phyloP scores from a whole-genome alignment of 2,113 vertebrate species.

The Hyperoodon ampullatus region DNA sequence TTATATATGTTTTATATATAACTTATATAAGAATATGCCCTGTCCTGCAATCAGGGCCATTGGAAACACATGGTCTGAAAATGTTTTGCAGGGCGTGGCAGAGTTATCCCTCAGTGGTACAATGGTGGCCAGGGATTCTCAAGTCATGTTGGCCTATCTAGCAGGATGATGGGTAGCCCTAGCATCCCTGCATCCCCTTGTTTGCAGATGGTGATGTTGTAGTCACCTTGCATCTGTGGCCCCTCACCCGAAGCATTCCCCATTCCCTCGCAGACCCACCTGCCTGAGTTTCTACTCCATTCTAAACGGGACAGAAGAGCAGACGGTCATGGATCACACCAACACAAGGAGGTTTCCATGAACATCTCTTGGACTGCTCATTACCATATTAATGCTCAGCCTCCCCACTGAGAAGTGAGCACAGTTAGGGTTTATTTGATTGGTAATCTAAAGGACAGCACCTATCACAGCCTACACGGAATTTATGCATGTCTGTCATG shows the following conservation, averaged over 20 bases:
- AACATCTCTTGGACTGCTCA: conserved; percentile 61
- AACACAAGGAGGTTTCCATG: conserved; percentile 19
- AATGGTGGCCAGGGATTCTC: background rate
- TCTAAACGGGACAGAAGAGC: background rate
- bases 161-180: background rate
- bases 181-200: accelerated
- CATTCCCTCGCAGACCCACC: background rate
- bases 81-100: background rate
- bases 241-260: background rate
- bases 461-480: conserved; percentile 81
- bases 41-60: background rate
- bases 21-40: background rate
- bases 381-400: conserved; percentile 79
- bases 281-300: background rate
- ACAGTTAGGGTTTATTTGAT: conserved; percentile 85
- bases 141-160: accelerated
- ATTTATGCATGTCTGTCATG: conserved; percentile 89
- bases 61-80: background rate
- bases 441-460: conserved; percentile 84
- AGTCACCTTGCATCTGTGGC: background rate
- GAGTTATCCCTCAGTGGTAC: background rate
- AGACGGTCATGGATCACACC: background rate
- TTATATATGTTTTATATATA: too few relatives aligned
- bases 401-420: conserved; percentile 75
- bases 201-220: background rate